These are phyloP conservation scores for Cairina moschata DNA, from an alignment of 2,113 vertebrate species.

Conservation along the genomic window DNA sequence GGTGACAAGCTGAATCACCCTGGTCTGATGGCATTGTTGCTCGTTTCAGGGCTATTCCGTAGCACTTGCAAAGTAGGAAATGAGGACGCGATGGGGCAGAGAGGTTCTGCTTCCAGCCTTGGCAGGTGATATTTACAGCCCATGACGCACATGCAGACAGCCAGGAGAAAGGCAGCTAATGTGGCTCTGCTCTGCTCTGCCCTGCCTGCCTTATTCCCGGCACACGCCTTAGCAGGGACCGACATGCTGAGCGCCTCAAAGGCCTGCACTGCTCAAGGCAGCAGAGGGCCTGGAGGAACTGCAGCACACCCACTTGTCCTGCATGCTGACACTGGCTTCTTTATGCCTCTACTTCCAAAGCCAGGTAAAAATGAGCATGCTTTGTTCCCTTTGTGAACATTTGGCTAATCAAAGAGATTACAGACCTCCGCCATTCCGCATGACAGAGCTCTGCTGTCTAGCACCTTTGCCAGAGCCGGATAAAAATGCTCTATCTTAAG, in stretches of 20 bases:
- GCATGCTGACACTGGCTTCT: neutral
- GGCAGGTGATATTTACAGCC: neutral
- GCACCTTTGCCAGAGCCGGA: neutral
- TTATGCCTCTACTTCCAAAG: neutral
- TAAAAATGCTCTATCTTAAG: neutral
- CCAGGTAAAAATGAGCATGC: neutral
- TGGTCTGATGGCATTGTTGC: neutral
- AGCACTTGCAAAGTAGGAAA: neutral
- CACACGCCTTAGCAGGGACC: neutral
- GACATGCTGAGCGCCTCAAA: neutral
- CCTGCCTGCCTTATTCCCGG: neutral
- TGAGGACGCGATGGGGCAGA: neutral
- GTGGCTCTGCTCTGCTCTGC: neutral
- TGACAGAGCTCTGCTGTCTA: neutral
- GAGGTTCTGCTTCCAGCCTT: neutral
- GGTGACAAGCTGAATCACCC: neutral
- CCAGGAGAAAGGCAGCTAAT: neutral
- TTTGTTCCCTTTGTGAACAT: neutral
- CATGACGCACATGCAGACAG: neutral
- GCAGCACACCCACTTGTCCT: accelerated
- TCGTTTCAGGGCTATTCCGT: neutral
- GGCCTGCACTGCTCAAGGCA: neutral
- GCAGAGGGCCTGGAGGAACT: neutral
- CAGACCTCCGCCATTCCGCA: neutral
- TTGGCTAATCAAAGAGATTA: accelerated